Conservation (phyloP, 2,888 invertebrate species). For the Rhagonycha fulva region DNA sequence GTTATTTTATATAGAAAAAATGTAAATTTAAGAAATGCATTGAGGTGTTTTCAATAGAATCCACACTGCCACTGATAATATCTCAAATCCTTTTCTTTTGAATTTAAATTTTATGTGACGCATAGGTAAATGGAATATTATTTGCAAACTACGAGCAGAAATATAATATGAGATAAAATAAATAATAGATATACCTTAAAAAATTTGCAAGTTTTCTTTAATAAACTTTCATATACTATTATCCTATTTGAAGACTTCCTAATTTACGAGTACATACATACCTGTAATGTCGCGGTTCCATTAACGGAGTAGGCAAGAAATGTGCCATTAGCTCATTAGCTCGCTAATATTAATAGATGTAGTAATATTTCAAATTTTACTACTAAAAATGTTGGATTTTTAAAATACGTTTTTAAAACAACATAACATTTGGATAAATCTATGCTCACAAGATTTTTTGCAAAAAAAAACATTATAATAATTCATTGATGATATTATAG, state of each 20-base stretch:
- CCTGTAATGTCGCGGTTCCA: background rate
- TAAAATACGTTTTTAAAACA: background rate
- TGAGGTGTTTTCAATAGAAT: conserved; percentile 5
- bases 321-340: background rate
- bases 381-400: background rate
- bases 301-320: background rate
- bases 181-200: background rate
- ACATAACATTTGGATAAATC: background rate
- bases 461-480: background rate
- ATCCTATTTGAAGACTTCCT: background rate
- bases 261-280: background rate
- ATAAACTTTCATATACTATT: background rate
- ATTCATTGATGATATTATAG: background rate
- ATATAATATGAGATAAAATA: background rate
- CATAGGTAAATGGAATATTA: conserved; percentile 5
- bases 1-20: background rate
- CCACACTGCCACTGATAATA: conserved; percentile 1
- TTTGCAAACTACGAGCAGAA: background rate
- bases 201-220: background rate
- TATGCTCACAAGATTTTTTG: background rate
- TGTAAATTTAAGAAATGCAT: background rate
- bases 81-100: conserved; percentile 4
- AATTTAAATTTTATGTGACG: conserved; percentile 14
- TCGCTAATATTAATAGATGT: background rate
- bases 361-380: background rate